phyloP scores from a whole-genome alignment of 2,797 vertebrate genomes.

The Sebastes paucispinis region DNA sequence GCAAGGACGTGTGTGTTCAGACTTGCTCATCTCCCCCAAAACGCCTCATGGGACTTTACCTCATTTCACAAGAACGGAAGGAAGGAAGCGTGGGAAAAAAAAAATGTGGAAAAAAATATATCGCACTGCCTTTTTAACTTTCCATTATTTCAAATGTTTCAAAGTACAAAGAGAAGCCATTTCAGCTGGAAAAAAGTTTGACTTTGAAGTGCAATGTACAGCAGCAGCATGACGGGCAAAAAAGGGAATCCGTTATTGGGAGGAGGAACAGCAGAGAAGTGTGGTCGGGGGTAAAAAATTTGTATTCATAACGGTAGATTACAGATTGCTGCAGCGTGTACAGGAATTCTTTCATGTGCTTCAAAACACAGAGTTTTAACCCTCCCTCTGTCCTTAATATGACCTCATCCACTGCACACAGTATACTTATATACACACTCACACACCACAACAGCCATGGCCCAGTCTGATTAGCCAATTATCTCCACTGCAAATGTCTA shows the following conservation, averaged over 20 bases:
- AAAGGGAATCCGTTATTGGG: constrained; percentile 22
- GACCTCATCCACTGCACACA: constrained; percentile 1
- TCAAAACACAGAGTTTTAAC: not conserved
- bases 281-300: not conserved
- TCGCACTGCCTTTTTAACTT: constrained; percentile 8
- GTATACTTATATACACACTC: not conserved
- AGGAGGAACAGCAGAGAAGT: not conserved
- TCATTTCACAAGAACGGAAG: constrained; percentile 19
- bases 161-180: not conserved
- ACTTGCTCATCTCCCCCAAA: constrained; percentile 14
- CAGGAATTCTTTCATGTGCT: constrained; percentile 13
- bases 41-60: not conserved
- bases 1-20: not conserved
- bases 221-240: not conserved
- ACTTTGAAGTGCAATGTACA: constrained; percentile 27
- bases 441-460: constrained; percentile 1
- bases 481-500: constrained; percentile 6
- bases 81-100: not conserved
- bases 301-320: constrained; percentile 6
- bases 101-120: not conserved
- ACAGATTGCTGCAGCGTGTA: not conserved
- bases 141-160: constrained; percentile 30
- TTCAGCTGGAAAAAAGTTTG: constrained; percentile 16
- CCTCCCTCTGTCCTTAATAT: constrained; percentile 12
- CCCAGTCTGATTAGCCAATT: constrained; percentile 17